Conservation (phyloP, 1,140 invertebrate genomes). For the Parapsyche elsis region DNA sequence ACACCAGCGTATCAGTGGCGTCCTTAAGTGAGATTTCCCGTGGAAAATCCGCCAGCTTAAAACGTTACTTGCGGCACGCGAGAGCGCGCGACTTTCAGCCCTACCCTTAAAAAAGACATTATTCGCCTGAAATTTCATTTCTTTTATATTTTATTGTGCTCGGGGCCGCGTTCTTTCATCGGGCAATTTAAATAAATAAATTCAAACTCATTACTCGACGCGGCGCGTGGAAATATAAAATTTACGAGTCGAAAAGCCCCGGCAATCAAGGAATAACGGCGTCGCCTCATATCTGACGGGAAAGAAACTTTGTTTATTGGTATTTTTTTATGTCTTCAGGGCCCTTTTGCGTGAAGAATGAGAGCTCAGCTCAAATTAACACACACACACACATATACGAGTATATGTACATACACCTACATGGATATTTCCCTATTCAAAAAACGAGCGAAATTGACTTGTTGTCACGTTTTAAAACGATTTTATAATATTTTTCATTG, state of each 20-base stretch:
- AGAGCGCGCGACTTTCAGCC: neutral
- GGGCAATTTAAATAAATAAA: conserved; percentile 48
- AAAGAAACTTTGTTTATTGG: conserved; percentile 44
- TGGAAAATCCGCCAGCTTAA: conserved; percentile 13
- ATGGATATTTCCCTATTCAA: too few relatives aligned
- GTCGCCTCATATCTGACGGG: conserved; percentile 36
- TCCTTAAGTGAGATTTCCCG: conserved; percentile 26
- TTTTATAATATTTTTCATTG: too few relatives aligned
- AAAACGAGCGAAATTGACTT: too few relatives aligned
- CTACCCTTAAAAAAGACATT: conserved; percentile 27
- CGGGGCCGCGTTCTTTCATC: conserved; percentile 36
- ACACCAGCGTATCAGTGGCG: neutral
- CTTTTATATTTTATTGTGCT: conserved; percentile 46
- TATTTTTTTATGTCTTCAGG: conserved; percentile 38
- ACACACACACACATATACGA: neutral
- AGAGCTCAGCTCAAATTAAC: neutral
- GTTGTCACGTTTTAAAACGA: too few relatives aligned
- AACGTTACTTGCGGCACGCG: neutral
- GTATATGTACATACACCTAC: too few relatives aligned
- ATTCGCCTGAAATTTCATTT: conserved; percentile 40
- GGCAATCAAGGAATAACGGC: conserved; percentile 41
- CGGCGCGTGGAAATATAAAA: conserved; percentile 43
- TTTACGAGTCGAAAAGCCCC: conserved; percentile 44
- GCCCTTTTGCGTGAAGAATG: conserved; percentile 9
- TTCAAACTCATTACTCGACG: conserved; percentile 45